Evolutionary conservation across 2,113 vertebrate genomes (phyloP).

Genomic region (Silurus asotus): DNA sequence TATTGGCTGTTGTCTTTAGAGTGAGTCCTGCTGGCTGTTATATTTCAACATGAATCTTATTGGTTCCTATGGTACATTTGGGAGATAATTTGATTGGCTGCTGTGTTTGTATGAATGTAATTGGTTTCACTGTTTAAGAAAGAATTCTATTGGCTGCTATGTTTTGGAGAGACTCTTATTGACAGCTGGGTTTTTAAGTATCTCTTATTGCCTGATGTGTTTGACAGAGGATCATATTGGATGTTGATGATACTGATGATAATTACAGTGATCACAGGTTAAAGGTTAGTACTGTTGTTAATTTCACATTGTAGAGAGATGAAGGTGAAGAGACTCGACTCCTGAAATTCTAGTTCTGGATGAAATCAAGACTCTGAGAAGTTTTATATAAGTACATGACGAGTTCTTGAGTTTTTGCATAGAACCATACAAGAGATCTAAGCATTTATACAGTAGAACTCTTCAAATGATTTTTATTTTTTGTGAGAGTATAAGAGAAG

Average conservation of each 20-base stretch:
- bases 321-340: neutral
- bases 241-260: constrained; percentile 55
- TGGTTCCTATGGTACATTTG: neutral
- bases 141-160: too few relatives aligned
- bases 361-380: neutral
- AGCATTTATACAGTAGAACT: neutral
- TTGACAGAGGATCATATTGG: constrained; percentile 1
- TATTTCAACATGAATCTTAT: neutral
- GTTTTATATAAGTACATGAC: neutral
- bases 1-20: neutral
- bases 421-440: neutral
- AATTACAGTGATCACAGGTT: constrained; percentile 60
- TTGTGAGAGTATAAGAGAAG: neutral
- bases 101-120: too few relatives aligned
- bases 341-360: neutral
- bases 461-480: neutral
- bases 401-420: neutral
- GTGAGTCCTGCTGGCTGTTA: neutral
- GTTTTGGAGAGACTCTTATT: too few relatives aligned
- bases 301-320: neutral
- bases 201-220: too few relatives aligned
- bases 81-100: too few relatives aligned
- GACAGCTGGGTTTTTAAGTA: too few relatives aligned
- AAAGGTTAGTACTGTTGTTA: constrained; percentile 54
- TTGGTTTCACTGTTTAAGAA: too few relatives aligned